These are phyloP conservation scores for Morone chrysops DNA, from an alignment of 2,113 vertebrate species.

Conservation along the genomic window DNA sequence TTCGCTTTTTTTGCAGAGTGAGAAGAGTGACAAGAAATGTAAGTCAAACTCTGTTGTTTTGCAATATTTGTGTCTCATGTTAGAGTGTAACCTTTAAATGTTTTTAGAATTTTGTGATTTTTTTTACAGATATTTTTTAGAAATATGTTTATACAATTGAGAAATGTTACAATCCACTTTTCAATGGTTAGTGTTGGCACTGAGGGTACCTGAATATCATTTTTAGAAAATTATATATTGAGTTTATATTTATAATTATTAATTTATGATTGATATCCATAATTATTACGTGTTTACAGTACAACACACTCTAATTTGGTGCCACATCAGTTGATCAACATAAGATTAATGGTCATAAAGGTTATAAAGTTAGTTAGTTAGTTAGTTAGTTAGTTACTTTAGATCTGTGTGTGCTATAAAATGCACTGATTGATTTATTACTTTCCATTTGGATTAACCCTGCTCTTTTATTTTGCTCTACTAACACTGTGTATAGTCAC, in stretches of 20 bases:
- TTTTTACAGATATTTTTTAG: background rate
- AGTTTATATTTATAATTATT: background rate
- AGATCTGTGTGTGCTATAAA: constrained; percentile 5
- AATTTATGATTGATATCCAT: background rate
- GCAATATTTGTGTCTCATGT: background rate
- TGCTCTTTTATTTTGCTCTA: constrained; percentile 58
- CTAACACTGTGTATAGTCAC: constrained; percentile 60
- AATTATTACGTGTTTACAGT: background rate
- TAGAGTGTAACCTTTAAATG: background rate
- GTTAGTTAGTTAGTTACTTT: constrained; percentile 16
- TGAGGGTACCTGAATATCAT: background rate
- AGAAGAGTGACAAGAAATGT: constrained; percentile 97
- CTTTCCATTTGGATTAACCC: constrained; percentile 27
- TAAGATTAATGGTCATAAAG: constrained; percentile 26
- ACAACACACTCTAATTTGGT: background rate
- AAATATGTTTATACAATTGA: background rate
- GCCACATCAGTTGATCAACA: background rate
- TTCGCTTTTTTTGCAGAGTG: constrained; percentile 88
- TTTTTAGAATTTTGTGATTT: background rate
- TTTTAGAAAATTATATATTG: background rate
- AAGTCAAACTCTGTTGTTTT: constrained; percentile 80
- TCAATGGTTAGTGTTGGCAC: background rate
- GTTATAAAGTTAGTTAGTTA: constrained; percentile 16
- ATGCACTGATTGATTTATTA: constrained; percentile 21
- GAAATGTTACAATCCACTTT: constrained; percentile 20